Conservation (phyloP, 2,797 vertebrate genomes). For the Pristis pectinata region DNA sequence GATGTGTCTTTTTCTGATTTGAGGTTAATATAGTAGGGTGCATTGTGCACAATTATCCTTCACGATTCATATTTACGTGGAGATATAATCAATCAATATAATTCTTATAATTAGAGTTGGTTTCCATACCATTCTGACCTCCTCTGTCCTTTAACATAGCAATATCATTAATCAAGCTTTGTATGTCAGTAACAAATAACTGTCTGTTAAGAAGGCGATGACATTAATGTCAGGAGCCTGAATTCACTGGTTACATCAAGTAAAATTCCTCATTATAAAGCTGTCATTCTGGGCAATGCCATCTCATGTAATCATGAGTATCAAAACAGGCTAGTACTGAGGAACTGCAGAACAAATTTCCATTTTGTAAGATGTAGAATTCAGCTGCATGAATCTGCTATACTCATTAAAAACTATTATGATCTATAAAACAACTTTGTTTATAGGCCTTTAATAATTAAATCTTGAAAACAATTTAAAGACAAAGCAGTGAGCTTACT, state of each 20-base stretch:
- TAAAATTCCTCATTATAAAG: conserved; percentile 28
- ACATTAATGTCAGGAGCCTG: background rate
- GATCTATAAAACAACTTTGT: background rate
- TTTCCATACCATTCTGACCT: background rate
- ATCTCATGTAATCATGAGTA: background rate
- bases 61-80: background rate
- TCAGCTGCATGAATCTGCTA: background rate
- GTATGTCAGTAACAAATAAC: conserved; percentile 28
- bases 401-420: background rate
- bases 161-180: conserved; percentile 30
- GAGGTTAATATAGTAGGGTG: background rate
- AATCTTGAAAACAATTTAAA: no score
- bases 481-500: background rate
- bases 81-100: conserved; percentile 33
- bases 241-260: conserved; percentile 22
- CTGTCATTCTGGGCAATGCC: background rate
- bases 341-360: background rate
- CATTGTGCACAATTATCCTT: background rate
- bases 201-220: conserved; percentile 15
- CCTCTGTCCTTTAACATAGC: conserved; percentile 30
- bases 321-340: background rate
- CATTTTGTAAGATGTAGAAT: background rate
- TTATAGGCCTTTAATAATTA: background rate
- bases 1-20: background rate
- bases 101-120: conserved; percentile 2